Conservation (phyloP, 2,797 vertebrate species). For the Gambelia wislizenii region DNA sequence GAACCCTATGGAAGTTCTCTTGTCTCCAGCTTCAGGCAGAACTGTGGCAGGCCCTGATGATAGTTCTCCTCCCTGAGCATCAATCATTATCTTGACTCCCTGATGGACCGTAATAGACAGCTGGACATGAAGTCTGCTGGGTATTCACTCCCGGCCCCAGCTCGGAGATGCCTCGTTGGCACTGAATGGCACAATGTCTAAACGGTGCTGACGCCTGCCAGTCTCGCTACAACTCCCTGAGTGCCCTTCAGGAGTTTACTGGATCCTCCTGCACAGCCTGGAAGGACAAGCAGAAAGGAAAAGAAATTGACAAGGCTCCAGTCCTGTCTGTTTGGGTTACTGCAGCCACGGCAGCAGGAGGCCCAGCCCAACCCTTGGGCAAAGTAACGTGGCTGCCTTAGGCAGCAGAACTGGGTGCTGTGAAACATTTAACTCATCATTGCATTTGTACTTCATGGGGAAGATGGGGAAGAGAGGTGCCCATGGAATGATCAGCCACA, state of each 20-base stretch:
- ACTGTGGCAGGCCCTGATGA: background rate
- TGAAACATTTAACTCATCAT: background rate
- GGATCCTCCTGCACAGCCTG: background rate
- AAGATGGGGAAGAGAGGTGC: no score
- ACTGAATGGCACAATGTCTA: constrained; percentile 12
- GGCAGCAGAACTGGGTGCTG: background rate
- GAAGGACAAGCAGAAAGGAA: background rate
- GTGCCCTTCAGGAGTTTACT: constrained; percentile 1
- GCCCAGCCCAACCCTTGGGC: background rate
- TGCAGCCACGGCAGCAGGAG: background rate
- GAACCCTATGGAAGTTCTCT: background rate
- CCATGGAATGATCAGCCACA: no score
- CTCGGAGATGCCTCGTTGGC: background rate
- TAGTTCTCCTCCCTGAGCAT: constrained; percentile 2
- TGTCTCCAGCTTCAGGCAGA: background rate
- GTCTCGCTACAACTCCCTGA: background rate
- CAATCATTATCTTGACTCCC: background rate
- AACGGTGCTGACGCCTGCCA: constrained; percentile 24
- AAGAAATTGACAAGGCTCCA: background rate
- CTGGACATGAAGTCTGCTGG: background rate
- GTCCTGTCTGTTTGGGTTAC: background rate
- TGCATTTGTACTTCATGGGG: background rate
- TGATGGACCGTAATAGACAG: constrained; percentile 6
- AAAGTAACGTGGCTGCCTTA: background rate
- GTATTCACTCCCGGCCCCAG: background rate